Evolutionary conservation across 2,113 vertebrate species (phyloP), one percentile per base, ranked within the genome.

Genomic region (Geothlypis trichas): DNA sequence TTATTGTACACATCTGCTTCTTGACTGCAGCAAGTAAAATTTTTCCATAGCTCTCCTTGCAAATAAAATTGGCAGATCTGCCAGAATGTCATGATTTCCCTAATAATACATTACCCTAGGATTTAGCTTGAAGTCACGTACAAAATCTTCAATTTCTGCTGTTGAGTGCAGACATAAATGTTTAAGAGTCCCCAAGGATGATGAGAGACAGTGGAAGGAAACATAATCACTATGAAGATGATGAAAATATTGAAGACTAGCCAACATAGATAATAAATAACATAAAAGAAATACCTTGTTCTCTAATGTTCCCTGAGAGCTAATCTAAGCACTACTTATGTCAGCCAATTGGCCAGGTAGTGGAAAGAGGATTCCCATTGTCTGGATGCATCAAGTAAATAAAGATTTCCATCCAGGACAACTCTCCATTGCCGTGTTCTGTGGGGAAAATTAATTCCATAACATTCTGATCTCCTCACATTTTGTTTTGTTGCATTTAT

Each of bases 251-350:
- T 96, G 94, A 96, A 86, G 72, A 92, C 67, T 80, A 89, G 91
- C 97, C 97, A 98, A 93, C 69, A 51, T 30, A 87, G 93, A 92
- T 95, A 91, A 96, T 96, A 95, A 96, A 97, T 96, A 94, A 95
- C 94, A 96, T 94, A 86, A 91, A 89, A 95, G 85, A 96, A 92
- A 93, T 89, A 91, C 79, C 52, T 51, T 86, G 47, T 26, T 96
- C 51, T 84, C 68, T 91, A 87, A 47, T 79, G 82, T 90, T 95
- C 95, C 86, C 62, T 76, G 87, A 95, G 95, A 97, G 72, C 33
- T 93, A 37, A 95, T 92, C 94, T 95, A 93, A 96, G 75, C 35
- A 72, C 67, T 85, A 54, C 39, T 69, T 85, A 75, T 91, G 82
- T 89, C 62, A 84, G 74, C 39, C 68, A 67, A 62, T 39, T 93